Base-by-base conservation (phyloP, 2,888 invertebrate genomes). In the Fragum whitleyi region DNA sequence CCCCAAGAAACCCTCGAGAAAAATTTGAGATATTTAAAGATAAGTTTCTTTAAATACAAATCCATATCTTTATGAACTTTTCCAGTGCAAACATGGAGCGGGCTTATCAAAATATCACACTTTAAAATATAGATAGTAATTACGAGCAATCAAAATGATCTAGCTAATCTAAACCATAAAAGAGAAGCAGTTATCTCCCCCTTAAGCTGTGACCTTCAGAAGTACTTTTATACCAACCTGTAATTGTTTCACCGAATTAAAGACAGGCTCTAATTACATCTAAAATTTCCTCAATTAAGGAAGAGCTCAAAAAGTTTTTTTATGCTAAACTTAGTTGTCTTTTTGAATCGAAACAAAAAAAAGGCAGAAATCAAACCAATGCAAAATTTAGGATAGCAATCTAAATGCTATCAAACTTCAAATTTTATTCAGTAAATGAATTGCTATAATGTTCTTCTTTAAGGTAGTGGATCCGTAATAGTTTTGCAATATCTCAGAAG, bases 41-140 rank as follows among this genome's bases (percentile, higher is more conserved):
- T 83, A 85, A 77, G 71, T 77, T 77, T 79, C 81, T 80, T 74
- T 81, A 81, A 77, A 81, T 85, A 79, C 75, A 71, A 59, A 26
- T 26, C 26, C 16, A 7, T 83, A 85, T 85, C 85, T 76, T 26
- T 29, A 39, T 85, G 85, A 85, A 85, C 83, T 75, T 70, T 78
- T 78, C 80, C 70, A 53, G 85, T 85, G 80, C 85, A 80, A 76
- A 70, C 74, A 23, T 21, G 21, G 14, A 65, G 65, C 57, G 72
- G 36, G 67, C 71, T 67, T 83, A 85, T 79, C 80, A 71, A 57
- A 62, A 72, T 83, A 85, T 83, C 85, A 77, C 77, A 81, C 85
- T 79, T 76, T 62, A 79, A 62, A 80, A 51, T 36, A 53, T 62
- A 65, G 85, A 81, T 85, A 81, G 36, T 55, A 77, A 61, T 61